Evolutionary conservation across 2,113 vertebrate species (phyloP).

Genomic region (Arvicanthis niloticus): DNA sequence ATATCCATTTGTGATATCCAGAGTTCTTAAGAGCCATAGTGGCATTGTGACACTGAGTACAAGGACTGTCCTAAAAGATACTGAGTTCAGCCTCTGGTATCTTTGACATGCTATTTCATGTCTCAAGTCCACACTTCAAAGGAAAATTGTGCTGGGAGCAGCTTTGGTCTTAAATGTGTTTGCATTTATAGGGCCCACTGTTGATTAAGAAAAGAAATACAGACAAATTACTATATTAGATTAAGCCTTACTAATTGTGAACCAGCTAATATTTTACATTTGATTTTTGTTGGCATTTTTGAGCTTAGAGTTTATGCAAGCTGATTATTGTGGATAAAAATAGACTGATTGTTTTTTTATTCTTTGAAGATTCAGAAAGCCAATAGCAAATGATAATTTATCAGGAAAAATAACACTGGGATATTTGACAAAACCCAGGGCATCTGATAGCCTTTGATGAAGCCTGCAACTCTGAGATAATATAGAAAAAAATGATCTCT

Average conservation of each 20-base stretch:
- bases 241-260: slow-evolving; percentile 47
- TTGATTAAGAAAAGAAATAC: slow-evolving; percentile 51
- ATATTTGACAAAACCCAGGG: slow-evolving; percentile 79
- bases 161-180: neutral
- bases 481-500: slow-evolving; percentile 78
- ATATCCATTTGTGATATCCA: slow-evolving; percentile 8
- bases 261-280: slow-evolving; percentile 7
- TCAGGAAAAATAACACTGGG: slow-evolving; percentile 75
- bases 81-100: neutral
- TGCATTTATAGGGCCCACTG: neutral
- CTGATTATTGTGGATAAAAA: slow-evolving; percentile 76
- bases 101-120: neutral
- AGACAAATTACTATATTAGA: slow-evolving; percentile 27
- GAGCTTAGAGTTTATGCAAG: slow-evolving; percentile 67
- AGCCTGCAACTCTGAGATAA: slow-evolving; percentile 82
- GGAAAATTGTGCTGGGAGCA: neutral
- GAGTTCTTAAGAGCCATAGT: neutral
- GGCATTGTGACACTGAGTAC: neutral
- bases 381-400: slow-evolving; percentile 77
- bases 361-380: slow-evolving; percentile 77
- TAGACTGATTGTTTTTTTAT: slow-evolving; percentile 58
- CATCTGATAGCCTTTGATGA: slow-evolving; percentile 82
- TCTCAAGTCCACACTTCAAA: neutral
- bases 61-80: slow-evolving; percentile 40
- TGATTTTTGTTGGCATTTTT: slow-evolving; percentile 54